These are phyloP conservation scores for Drosophila mayaguana DNA, from an alignment of 2,888 invertebrate species.

Conservation along the genomic window DNA sequence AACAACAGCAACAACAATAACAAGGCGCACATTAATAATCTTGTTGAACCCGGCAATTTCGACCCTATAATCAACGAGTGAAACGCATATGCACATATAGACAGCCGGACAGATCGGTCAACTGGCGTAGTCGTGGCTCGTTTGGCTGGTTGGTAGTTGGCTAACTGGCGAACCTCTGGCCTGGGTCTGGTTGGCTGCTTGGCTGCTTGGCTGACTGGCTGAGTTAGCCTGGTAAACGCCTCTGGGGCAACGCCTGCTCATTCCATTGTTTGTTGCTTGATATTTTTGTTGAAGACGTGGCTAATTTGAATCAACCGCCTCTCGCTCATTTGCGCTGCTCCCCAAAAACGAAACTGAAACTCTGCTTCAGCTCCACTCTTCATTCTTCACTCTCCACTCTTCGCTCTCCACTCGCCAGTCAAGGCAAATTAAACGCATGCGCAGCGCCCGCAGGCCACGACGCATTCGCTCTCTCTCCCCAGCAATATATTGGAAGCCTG, in stretches of 20 bases:
- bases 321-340: constrained; percentile 80
- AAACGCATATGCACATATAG: constrained; percentile 79
- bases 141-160: constrained; percentile 45
- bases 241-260: constrained; percentile 75
- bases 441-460: constrained; percentile 61
- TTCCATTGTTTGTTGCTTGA: constrained; percentile 79
- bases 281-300: constrained; percentile 74
- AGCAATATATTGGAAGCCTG: constrained; percentile 31
- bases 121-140: constrained; percentile 55
- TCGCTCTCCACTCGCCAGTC: constrained; percentile 5
- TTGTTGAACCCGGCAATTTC: constrained; percentile 80
- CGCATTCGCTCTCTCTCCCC: constrained; percentile 42
- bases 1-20: constrained; percentile 55
- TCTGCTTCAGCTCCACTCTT: constrained; percentile 22
- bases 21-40: constrained; percentile 79
- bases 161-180: constrained; percentile 7
- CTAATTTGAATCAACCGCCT: constrained; percentile 81
- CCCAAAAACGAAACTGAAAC: constrained; percentile 71
- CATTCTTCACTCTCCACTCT: too few relatives aligned
- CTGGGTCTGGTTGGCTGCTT: constrained; percentile 11
- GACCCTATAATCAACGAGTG: constrained; percentile 80
- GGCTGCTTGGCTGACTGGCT: constrained; percentile 41
- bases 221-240: constrained; percentile 75
- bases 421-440: constrained; percentile 75
- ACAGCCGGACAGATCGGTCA: constrained; percentile 51